Base-by-base conservation (phyloP, 2,888 invertebrate genomes). In the Seira sanloemensis region DNA sequence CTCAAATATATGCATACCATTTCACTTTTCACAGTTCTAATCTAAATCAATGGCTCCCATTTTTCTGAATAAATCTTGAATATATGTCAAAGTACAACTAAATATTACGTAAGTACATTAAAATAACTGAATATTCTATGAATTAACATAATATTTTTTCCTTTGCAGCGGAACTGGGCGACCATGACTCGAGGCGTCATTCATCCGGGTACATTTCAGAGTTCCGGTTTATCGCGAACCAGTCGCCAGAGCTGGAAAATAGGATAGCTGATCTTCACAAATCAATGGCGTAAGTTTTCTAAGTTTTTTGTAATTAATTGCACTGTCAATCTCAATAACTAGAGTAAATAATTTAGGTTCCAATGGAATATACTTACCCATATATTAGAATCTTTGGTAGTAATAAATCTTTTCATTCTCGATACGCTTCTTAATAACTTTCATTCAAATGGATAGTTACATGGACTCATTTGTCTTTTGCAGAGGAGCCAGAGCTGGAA, bases 161-260 rank as follows among this genome's bases (percentile, higher is more conserved):
- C 19, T 19, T 91, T 91, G 67, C 90, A 97, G 97, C 99, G 88
- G 99, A 99, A 92, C 93, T 99, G 78, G 99, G 99, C 50, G 99
- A 99, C 92, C 99, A 96, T 92, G 98, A 99, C 92, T 95, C 96
- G 88, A 93, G 94, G 65, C 93, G 95, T 77, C 99, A 99, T 91
- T 96, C 97, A 7, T 97, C 98, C n/a, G 97, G 97, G 16, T 97
- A 97, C 77, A 97, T 99, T 0, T 99, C 99, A 0, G 98, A 99
- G 92, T 99, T 99, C 92, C 95, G 97, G 86, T 99, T 99, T 92
- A 96, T 98, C 77, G 98, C 98, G 0, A 95, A 96, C 90, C 99
- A 99, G 92, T 96, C 97, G 0, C 98, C 98, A 92, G 97, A 98
- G 90, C 94, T 99, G 94, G 99, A 99, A 92, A 94, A 97, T 78